Conservation (phyloP, 2,113 vertebrate species). For the Microtus pennsylvanicus region DNA sequence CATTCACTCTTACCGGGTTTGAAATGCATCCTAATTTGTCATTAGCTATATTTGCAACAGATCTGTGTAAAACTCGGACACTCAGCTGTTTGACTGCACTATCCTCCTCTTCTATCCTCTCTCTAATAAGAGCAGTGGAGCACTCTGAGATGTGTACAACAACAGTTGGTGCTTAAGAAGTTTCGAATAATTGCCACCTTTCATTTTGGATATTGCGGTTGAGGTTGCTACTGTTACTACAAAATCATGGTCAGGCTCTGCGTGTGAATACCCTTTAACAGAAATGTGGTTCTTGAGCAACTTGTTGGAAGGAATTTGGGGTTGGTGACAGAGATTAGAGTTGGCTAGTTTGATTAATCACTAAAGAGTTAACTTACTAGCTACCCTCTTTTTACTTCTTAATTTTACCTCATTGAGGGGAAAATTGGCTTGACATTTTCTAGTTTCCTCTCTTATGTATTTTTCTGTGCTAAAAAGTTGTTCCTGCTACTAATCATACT, state of each 20-base stretch:
- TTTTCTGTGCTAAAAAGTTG: neutral
- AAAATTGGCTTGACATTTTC: neutral
- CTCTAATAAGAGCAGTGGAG: neutral
- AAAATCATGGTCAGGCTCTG: neutral
- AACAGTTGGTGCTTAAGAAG: neutral
- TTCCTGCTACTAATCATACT: neutral
- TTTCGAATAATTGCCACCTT: neutral
- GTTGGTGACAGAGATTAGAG: neutral
- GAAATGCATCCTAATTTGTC: neutral
- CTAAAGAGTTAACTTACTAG: neutral
- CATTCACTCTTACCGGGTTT: neutral
- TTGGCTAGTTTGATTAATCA: conserved; percentile 37
- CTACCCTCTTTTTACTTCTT: neutral
- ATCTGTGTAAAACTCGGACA: neutral
- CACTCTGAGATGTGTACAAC: neutral
- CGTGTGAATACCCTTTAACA: neutral
- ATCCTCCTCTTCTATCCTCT: neutral
- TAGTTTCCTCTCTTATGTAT: neutral
- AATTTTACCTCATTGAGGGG: neutral
- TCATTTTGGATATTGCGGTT: neutral
- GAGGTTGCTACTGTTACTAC: neutral
- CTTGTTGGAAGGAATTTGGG: neutral
- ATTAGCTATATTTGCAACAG: neutral
- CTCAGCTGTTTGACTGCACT: neutral
- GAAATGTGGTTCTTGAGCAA: neutral